A percentile compares a stretch with the other conserved stretches of the same genome.
Evolutionary conservation across 2,797 vertebrate genomes (phyloP).

Genomic region (Brotogeris chrysoptera): DNA sequence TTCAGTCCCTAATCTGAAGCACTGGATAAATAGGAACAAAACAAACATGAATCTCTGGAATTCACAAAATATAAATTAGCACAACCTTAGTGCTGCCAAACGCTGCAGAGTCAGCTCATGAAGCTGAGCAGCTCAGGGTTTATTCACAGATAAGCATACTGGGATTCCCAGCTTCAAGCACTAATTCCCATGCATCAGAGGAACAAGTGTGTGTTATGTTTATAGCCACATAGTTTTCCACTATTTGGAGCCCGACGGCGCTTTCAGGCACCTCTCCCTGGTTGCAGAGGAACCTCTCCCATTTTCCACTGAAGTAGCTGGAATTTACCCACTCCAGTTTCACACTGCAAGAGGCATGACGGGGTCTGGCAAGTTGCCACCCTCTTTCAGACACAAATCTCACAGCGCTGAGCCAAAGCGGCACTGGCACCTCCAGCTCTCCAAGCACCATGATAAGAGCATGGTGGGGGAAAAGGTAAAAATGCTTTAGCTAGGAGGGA

Average conservation of each 20-base stretch:
- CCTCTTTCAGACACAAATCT: not conserved
- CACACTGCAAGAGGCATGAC: not conserved
- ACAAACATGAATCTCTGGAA: not conserved
- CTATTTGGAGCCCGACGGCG: not conserved
- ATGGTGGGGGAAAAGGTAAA: not conserved
- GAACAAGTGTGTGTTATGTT: fast-evolving
- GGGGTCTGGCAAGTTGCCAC: not conserved
- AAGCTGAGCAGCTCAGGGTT: not conserved
- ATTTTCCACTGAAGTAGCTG: not conserved
- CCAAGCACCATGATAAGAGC: not conserved
- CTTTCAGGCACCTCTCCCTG: not conserved
- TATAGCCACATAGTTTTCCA: not conserved
- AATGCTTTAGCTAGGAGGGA: not conserved
- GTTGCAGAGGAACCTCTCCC: not conserved
- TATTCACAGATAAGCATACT: fast-evolving
- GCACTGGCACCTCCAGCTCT: not conserved
- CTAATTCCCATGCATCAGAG: not conserved
- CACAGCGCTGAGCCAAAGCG: not conserved
- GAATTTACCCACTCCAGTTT: not conserved
- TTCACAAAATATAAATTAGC: not conserved
- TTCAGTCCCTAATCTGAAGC: not conserved
- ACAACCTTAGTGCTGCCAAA: not conserved
- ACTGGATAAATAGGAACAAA: not conserved
- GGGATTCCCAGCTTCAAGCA: not conserved
- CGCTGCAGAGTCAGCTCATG: fast-evolving